Base-by-base conservation (phyloP, 2,888 invertebrate species). In the Syrphus vitripennis region DNA sequence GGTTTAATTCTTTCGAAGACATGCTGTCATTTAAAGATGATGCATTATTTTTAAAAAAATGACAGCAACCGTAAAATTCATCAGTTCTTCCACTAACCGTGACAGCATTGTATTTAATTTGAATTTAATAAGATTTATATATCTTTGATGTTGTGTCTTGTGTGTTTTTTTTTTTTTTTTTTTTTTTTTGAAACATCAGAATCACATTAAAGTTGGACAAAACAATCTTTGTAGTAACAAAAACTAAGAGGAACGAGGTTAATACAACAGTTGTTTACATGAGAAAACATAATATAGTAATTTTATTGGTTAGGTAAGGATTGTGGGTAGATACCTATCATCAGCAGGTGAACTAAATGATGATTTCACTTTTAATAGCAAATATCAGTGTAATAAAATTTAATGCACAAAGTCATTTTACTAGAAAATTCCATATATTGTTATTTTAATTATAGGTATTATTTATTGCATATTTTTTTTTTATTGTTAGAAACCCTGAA, bases 81-180 rank as follows among this genome's bases (percentile, higher is more conserved):
- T 69, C 55, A 19, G 53, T 67, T 40, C 40, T 42, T n/a, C 42
- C 57, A 69, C 50, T 71, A 84, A 80, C 83, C 83, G 83, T 84
- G 83, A 84, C 83, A 80, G 71, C 76, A 65, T 31, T 80, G 75
- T 80, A 75, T 79, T 75, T 83, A 80, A 83, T 83, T 83, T 83
- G 80, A 84, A 84, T 84, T 80, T 84, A 80, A 84, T 84, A 80
- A 84, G 80, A 80, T 24, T 71, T 79, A 45, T 21, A 45, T 14
- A 57, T 34, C 53, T 80, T 80, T 71, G 48, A 70, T 45, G 45
- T 55, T 61, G 37, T 14, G 42, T 26, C 42, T 48, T 37, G 7
- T 14, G 6, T 48, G 24, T 14, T 2, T 24, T 69, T 65, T 16
- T 31, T 16, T 57, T 10, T 1, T 31, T 31, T 57, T 57, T 57